Evolutionary conservation across 2,888 invertebrate genomes (phyloP), one percentile per base, ranked within the genome.

Genomic region (Lasioglossum pauxillum): DNA sequence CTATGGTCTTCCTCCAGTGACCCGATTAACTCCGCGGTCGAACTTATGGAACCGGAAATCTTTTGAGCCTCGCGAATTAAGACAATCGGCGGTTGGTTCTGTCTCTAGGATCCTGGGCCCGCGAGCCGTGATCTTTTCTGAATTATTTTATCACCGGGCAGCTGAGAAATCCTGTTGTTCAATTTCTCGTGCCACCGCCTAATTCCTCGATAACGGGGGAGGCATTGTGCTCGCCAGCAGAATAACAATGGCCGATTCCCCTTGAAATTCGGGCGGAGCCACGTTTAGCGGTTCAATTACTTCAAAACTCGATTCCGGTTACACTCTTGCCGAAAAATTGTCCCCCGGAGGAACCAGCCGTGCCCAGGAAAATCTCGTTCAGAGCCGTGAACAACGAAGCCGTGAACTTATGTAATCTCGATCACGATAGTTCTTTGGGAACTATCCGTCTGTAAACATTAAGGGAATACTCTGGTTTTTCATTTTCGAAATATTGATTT

Each of bases 171-270:
- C 64, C 79, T 78, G 81, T 84, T 89, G 87, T 88, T 87, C 90
- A 89, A 91, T 90, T 89, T 83, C 91, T 88, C 83, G 80, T 75
- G 81, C 83, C 82, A 67, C 80, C 86, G 79, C 85, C 88, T 91
- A 91, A 91, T 91, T 91, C 85, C 89, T 84, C 89, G 91, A 91
- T 91, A 90, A 91, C 89, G 89, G 84, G 77, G 78, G 78, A 80
- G 77, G 83, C 83, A 86, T 83, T 67, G 83, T 53, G 82, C 67
- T 84, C 85, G 83, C 85, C 78, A 79, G n/a, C 75, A 78, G 90
- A 90, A 90, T 90, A 90, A 91, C 89, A 91, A 90, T 91, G 71
- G 86, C 73, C 74, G 75, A 71, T 75, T 49, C 38, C 57, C 27
- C 80, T 75, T 57, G 31, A 80, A 82, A 90, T 83, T 76, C 75